Base-by-base conservation (phyloP, 2,113 vertebrate genomes). In the Argyrosomus japonicus region DNA sequence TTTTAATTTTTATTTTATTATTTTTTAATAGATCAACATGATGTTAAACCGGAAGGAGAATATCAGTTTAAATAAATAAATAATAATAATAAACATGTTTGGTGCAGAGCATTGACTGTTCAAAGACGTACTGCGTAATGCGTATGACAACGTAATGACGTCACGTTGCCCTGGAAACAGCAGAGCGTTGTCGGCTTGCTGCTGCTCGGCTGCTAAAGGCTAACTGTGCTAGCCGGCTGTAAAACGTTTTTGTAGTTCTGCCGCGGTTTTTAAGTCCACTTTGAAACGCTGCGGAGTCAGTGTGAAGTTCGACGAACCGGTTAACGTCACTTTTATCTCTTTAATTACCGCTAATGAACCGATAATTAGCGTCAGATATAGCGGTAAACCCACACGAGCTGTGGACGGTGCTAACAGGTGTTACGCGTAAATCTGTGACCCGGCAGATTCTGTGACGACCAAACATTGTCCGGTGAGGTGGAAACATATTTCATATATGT, bases 151-250 rank as follows among this genome's bases (percentile, higher is more conserved):
- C 10, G 21, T 79, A 1, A 79, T 90, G 84, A 87, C 83, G 83
- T 89, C 74, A 62, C 12, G 87, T 89, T 84, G 13, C 87, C 77
- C 15, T 90, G 79, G 85, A 63, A 82, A 93, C 88, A 45, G 29
- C 5, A 1, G 21, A 25, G 77, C 79, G 79, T 84, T 5, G 32
- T 32, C 27, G 0, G 6, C 6, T 29, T 4, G n/a, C 9, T 21
- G 29, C 29, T 29, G 29, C 29, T 29, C 15, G 5, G 23, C 21
- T 1, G 74, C 86, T 79, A 6, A 2, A 5, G 7, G 79, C 64
- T 86, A 77, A 32, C 27, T 2, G 18, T 23, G 3, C 58, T 15
- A 8, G 11, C 47, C 32, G 32, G 32, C 32, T 6, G 32, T 6
- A 32, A 45, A 11, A 45, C 43, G 32, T 32, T 32, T 32, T 32